These are phyloP conservation scores for Labroides dimidiatus DNA, from an alignment of 2,797 vertebrate genomes.

Conservation along the genomic window DNA sequence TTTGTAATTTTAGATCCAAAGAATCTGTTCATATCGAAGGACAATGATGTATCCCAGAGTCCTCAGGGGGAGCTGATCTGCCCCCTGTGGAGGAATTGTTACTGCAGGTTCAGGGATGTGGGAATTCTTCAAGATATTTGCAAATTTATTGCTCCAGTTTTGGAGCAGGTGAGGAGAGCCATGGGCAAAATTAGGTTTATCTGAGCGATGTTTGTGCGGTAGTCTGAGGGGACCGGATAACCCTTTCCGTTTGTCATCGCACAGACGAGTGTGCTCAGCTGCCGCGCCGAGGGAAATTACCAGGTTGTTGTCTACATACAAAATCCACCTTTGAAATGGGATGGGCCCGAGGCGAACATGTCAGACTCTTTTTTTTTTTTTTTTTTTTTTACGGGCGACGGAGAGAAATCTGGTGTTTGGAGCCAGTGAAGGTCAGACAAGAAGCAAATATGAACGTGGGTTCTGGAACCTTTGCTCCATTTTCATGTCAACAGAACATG, in stretches of 20 bases:
- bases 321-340: conserved; percentile 74
- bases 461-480: conserved; percentile 22
- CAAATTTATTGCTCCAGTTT: conserved; percentile 82
- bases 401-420: conserved; percentile 32
- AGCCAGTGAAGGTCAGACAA: conserved; percentile 51
- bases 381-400: conserved; percentile 27
- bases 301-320: conserved; percentile 78
- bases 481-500: conserved; percentile 9
- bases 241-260: conserved; percentile 79
- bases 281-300: conserved; percentile 80
- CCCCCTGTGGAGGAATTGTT: conserved; percentile 82
- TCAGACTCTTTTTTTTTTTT: conserved; percentile 32
- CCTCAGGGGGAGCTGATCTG: conserved; percentile 78
- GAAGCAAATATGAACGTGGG: conserved; percentile 45
- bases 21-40: conserved; percentile 54
- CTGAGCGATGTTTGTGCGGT: conserved; percentile 81
- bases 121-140: conserved; percentile 74
- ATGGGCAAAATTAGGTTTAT: conserved; percentile 86
- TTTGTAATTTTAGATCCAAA: conserved; percentile 88
- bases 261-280: conserved; percentile 78
- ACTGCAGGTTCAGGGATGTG: conserved; percentile 62
- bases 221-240: conserved; percentile 72
- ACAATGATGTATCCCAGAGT: conserved; percentile 82
- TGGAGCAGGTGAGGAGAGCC: conserved; percentile 85
- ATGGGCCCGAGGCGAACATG: conserved; percentile 70